Conservation (phyloP, 2,797 vertebrate genomes). For the Rhabdophis nuchalis region DNA sequence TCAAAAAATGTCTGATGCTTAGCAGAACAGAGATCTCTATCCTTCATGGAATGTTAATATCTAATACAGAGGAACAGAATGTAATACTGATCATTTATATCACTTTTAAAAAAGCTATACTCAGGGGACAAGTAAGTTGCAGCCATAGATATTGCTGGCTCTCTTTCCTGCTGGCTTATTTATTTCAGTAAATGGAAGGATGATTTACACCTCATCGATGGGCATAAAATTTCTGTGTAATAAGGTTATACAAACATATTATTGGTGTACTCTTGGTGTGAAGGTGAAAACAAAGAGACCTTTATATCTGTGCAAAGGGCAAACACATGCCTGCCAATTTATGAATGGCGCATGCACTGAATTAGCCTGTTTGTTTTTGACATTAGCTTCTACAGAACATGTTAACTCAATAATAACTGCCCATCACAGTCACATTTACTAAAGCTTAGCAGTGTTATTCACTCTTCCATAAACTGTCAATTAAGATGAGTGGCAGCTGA, state of each 20-base stretch:
- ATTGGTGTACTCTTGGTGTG: neutral
- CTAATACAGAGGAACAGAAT: neutral
- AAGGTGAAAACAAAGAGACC: conserved; percentile 17
- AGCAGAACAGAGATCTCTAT: neutral
- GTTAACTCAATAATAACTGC: conserved; percentile 48
- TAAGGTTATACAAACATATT: conserved; percentile 10
- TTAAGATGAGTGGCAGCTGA: conserved; percentile 45
- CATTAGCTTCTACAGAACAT: conserved; percentile 18
- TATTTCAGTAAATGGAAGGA: neutral
- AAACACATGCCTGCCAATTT: neutral
- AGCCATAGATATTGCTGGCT: neutral
- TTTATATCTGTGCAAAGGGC: conserved; percentile 1
- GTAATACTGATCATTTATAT: neutral
- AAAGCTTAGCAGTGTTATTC: conserved; percentile 27
- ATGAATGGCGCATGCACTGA: conserved; percentile 7
- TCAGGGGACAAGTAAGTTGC: neutral
- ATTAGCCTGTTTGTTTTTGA: conserved; percentile 43
- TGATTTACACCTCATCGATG: neutral
- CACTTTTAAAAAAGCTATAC: neutral
- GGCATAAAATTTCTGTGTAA: conserved; percentile 4
- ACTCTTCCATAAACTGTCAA: conserved; percentile 33
- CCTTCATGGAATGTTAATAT: neutral
- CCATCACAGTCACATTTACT: conserved; percentile 53
- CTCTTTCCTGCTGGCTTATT: neutral
- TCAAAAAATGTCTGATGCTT: neutral